These are phyloP conservation scores for Escarpia spicata DNA, from an alignment of 2,888 invertebrate genomes.

Conservation along the genomic window DNA sequence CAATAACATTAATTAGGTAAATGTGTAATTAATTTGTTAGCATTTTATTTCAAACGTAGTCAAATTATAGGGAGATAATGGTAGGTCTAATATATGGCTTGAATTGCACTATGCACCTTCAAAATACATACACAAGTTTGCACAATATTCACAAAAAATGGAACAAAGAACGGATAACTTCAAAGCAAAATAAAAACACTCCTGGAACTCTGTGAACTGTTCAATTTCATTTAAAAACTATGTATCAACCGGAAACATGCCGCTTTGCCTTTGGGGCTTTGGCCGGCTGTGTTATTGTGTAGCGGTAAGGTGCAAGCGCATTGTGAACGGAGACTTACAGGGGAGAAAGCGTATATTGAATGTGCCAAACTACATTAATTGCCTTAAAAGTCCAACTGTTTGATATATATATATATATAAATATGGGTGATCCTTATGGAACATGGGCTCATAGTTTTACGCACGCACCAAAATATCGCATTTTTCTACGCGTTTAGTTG, in stretches of 20 bases:
- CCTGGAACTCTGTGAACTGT: background rate
- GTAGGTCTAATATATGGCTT: background rate
- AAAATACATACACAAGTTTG: background rate
- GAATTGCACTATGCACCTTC: background rate
- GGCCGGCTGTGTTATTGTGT: too few relatives aligned
- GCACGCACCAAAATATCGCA: slow-evolving; percentile 16
- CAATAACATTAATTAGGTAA: too few relatives aligned
- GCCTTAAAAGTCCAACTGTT: background rate
- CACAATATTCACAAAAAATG: background rate
- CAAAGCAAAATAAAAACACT: background rate
- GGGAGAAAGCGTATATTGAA: background rate
- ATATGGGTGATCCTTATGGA: background rate
- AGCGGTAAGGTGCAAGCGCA: background rate
- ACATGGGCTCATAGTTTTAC: background rate
- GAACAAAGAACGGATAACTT: background rate
- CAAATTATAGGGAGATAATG: background rate
- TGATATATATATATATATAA: background rate
- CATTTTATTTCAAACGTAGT: too few relatives aligned
- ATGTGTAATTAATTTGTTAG: too few relatives aligned
- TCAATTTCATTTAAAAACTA: background rate
- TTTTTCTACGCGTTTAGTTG: slow-evolving; percentile 7
- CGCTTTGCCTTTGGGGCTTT: background rate
- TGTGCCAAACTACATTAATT: background rate
- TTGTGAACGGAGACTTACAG: background rate
- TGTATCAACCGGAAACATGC: background rate